phyloP scores from a whole-genome alignment of 2,797 vertebrate species.

The Hybognathus amarus region DNA sequence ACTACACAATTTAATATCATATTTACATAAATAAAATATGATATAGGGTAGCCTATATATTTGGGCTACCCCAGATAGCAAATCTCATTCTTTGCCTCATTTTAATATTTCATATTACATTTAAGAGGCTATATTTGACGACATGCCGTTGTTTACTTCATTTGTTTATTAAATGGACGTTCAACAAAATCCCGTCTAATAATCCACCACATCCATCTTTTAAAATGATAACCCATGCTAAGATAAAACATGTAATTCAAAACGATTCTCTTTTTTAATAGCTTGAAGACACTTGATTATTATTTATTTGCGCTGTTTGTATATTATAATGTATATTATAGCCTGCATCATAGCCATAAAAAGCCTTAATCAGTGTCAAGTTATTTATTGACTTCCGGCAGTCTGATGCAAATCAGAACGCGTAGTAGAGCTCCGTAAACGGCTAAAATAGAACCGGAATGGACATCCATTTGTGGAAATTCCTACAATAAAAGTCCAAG shows the following conservation, averaged over 20 bases:
- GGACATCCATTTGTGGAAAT: constrained; percentile 75
- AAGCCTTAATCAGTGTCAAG: constrained; percentile 38
- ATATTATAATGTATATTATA: constrained; percentile 13
- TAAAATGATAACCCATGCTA: neutral
- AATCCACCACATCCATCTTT: neutral
- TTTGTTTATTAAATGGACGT: neutral
- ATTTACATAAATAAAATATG: neutral
- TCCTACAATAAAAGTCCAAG: constrained; percentile 72
- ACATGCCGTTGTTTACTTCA: neutral
- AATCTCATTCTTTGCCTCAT: neutral
- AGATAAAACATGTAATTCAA: neutral
- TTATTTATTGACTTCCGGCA: constrained; percentile 76
- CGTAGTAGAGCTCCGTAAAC: constrained; percentile 63
- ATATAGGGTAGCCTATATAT: neutral
- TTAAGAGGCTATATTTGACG: neutral
- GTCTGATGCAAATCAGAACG: constrained; percentile 59
- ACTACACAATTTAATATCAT: neutral
- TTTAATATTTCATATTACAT: neutral
- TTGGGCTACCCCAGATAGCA: neutral
- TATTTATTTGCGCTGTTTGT: neutral
- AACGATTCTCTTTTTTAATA: neutral
- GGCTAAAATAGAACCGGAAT: constrained; percentile 80
- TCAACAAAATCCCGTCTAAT: neutral
- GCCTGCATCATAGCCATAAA: constrained; percentile 46
- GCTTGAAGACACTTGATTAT: neutral